Evolutionary conservation across 2,888 invertebrate genomes (phyloP), one percentile per base, ranked within the genome.

Genomic region (Epirrhoe alternata): DNA sequence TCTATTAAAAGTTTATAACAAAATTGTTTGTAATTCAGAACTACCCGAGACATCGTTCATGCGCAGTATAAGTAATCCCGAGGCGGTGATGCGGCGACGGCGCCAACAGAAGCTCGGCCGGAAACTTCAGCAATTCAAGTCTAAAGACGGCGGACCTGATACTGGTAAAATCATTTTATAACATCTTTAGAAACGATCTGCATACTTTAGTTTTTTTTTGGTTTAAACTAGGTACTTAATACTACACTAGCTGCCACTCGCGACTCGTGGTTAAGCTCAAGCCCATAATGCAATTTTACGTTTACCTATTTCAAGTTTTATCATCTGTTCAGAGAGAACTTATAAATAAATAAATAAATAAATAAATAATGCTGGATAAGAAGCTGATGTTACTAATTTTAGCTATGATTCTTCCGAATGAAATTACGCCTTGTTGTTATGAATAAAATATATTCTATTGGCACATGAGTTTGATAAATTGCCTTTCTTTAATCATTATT

Each of bases 31-130:
- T 57, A 33, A 35, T 52, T 42, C 92, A 96, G 99, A 99, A 94
- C 92, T 99, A 77, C 99, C 99, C 31, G 99, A 99, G 93, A 99
- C 99, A 59, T 99, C 98, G 79, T 99, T 99, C 92, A 99, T 99
- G 56, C 95, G 99, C 81, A 99, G 99, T 79, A 99, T 99, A 86
- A 99, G 99, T 72, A 99, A 99, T 94, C 99, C 99, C 3, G 99
- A 99, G 94, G 99, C 99, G 69, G 99, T 99, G 77, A 99, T 99
- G 99, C 95, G 99, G 71, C 95, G 99, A 58, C 94, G 99, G 61
- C 94, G 99, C 30, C 99, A 99, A 83, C 98, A 99, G 89, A 99
- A 99, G 87, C 94, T 99, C 61, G 99, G 99, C 88, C 96, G 97
- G 84, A 99, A 99, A 89, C 93, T 99, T 81, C 98, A 99, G 85